phyloP scores from a whole-genome alignment of 2,888 invertebrate species.

The Acholoe squamosa region DNA sequence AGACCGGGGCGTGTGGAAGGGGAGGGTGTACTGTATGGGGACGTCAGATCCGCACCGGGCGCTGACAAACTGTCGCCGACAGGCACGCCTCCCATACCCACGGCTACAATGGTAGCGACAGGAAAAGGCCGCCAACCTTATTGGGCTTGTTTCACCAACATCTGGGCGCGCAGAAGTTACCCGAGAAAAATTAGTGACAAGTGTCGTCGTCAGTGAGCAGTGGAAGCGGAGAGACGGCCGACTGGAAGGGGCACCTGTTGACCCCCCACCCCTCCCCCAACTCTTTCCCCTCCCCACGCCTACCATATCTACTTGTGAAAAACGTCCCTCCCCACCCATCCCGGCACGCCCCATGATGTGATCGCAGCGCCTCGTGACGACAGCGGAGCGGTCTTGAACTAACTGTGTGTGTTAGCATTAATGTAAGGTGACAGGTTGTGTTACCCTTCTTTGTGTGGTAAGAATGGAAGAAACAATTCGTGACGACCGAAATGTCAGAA shows the following conservation, averaged over 20 bases:
- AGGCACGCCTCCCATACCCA: neutral
- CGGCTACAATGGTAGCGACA: slow-evolving; percentile 5
- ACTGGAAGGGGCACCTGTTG: slow-evolving; percentile 45
- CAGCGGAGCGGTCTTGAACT: neutral
- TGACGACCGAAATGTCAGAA: too few species aligned
- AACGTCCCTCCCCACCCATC: neutral
- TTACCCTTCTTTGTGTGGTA: too few species aligned
- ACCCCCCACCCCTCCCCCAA: slow-evolving; percentile 1
- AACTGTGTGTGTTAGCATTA: too few species aligned
- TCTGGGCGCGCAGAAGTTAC: slow-evolving; percentile 41
- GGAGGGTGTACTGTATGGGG: neutral
- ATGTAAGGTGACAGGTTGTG: too few species aligned
- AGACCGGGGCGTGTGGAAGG: neutral
- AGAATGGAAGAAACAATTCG: too few species aligned
- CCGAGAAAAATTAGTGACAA: slow-evolving; percentile 49
- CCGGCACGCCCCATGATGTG: neutral
- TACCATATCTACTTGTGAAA: neutral
- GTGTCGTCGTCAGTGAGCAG: neutral
- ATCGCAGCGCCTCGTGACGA: neutral
- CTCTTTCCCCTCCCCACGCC: neutral
- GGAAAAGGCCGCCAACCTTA: slow-evolving; percentile 44
- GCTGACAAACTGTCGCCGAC: slow-evolving; percentile 46
- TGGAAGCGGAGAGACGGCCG: neutral
- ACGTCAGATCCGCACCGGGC: neutral
- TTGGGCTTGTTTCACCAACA: slow-evolving; percentile 60